Conservation (phyloP, 2,113 vertebrate species). For the Lycaon pictus region DNA sequence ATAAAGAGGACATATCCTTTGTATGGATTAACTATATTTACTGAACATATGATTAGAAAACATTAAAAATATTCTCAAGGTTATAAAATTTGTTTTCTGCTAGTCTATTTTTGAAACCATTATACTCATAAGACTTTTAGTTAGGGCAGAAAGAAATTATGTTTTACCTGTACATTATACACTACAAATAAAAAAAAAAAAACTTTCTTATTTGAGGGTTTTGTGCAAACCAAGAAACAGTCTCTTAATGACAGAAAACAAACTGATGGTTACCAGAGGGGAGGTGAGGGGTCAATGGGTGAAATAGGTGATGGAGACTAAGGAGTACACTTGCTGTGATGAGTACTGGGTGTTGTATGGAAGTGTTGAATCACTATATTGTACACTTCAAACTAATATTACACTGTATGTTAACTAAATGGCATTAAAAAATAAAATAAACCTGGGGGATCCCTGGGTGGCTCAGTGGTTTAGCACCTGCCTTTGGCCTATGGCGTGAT, state of each 20-base stretch:
- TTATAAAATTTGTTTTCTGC: background rate
- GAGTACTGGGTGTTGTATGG: background rate
- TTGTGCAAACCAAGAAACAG: background rate
- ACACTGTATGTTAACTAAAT: background rate
- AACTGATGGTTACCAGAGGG: background rate
- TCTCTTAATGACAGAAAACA: background rate
- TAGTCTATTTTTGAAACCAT: background rate
- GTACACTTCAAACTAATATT: background rate
- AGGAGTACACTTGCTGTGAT: background rate
- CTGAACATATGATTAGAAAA: background rate
- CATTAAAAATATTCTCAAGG: background rate
- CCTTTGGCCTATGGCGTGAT: too few relatives aligned
- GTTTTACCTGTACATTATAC: background rate
- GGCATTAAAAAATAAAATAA: background rate
- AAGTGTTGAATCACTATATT: background rate
- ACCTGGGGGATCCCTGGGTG: too few relatives aligned
- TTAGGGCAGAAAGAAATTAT: background rate
- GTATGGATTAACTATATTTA: background rate
- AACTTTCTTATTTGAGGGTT: background rate
- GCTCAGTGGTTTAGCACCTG: too few relatives aligned
- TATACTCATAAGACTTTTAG: background rate
- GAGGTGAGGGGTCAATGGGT: background rate
- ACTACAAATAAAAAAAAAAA: background rate
- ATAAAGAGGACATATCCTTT: background rate
- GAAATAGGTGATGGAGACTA: background rate